A percentile compares a stretch with the other conserved stretches of the same genome.
phyloP scores from a whole-genome alignment of 2,888 invertebrate species.

The Mythimna albipuncta region DNA sequence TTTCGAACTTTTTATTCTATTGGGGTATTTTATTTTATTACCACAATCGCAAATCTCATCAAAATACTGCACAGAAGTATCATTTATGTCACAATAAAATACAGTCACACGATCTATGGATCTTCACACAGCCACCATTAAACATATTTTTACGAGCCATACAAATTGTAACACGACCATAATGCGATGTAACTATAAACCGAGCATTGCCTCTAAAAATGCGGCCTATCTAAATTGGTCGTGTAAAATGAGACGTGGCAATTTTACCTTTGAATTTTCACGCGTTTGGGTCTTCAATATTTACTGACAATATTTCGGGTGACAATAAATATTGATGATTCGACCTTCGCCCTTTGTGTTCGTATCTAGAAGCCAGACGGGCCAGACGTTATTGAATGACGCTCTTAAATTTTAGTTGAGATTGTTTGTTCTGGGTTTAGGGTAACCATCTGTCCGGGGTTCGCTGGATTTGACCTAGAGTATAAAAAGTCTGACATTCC shows the following conservation, averaged over 20 bases:
- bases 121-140: constrained; percentile 49
- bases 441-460: background rate
- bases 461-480: too few relatives aligned
- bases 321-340: constrained; percentile 60
- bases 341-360: constrained; percentile 37
- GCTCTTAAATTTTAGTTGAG: constrained; percentile 45
- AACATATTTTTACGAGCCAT: constrained; percentile 51
- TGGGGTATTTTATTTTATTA: constrained; percentile 18
- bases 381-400: constrained; percentile 31
- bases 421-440: constrained; percentile 2
- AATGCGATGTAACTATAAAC: constrained; percentile 52
- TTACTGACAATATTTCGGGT: constrained; percentile 49
- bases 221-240: constrained; percentile 41
- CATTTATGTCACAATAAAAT: constrained; percentile 52
- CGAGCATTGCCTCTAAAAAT: constrained; percentile 18
- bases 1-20: constrained; percentile 4
- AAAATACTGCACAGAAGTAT: constrained; percentile 5
- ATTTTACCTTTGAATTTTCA: constrained; percentile 40
- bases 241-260: constrained; percentile 22
- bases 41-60: constrained; percentile 1
- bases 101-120: constrained; percentile 28
- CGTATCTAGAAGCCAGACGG: constrained; percentile 34
- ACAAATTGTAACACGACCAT: constrained; percentile 61
- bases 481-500: too few relatives aligned
- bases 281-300: constrained; percentile 45